Evolutionary conservation across 2,888 invertebrate species (phyloP).

Genomic region (Oligia fasciuncula): DNA sequence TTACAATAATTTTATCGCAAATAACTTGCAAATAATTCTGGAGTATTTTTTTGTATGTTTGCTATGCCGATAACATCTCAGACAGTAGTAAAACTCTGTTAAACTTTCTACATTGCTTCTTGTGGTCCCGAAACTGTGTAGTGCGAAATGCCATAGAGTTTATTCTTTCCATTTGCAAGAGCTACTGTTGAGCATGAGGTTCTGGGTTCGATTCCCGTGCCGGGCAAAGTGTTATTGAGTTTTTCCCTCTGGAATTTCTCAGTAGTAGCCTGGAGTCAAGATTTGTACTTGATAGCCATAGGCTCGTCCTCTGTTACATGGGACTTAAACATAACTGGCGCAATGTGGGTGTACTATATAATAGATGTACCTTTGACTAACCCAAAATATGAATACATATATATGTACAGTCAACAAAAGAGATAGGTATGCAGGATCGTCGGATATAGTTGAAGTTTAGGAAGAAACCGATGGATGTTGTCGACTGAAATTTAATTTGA

Average conservation of each 20-base stretch:
- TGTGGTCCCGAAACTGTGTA: neutral
- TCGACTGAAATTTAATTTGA: too few species aligned
- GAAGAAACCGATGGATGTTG: too few species aligned
- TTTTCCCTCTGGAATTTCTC: neutral
- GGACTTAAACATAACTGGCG: neutral
- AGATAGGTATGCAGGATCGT: too few species aligned
- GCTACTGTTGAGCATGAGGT: neutral
- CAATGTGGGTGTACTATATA: neutral
- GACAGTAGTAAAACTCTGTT: neutral
- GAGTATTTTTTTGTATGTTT: neutral
- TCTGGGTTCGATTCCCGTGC: neutral
- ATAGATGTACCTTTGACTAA: neutral
- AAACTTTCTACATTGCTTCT: neutral
- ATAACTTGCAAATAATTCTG: neutral
- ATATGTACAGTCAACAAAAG: too few species aligned
- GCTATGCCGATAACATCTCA: neutral
- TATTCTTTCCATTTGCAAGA: neutral
- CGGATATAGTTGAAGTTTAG: too few species aligned
- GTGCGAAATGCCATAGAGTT: neutral
- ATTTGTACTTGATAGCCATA: neutral
- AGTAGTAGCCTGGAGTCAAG: too few species aligned
- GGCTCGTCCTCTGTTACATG: neutral
- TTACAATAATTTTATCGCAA: neutral
- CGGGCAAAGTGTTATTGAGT: neutral
- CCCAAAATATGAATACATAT: neutral